Percentiles rank a stretch among this genome's conserved stretches.
Conservation (phyloP, 2,797 vertebrate genomes). For the Helicolenus hilgendorfi region DNA sequence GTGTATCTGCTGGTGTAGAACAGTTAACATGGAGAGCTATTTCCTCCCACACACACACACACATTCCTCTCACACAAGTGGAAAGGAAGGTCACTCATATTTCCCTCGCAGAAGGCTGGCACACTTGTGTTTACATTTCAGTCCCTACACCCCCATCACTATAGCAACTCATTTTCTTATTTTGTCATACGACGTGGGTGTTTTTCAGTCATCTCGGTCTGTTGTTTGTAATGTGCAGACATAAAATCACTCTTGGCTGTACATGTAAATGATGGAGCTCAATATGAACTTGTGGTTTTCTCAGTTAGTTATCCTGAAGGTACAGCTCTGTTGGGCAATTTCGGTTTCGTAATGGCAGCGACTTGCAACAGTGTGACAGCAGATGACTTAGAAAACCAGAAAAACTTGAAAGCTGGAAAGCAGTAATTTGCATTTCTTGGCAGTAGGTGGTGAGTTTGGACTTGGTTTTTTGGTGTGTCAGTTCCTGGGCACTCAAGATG, state of each 20-base stretch:
- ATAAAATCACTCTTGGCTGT: conserved; percentile 47
- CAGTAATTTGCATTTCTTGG: conserved; percentile 20
- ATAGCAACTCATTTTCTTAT: conserved; percentile 80
- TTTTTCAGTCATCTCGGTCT: conserved; percentile 39
- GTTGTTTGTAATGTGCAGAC: conserved; percentile 59
- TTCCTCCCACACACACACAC: conserved; percentile 46
- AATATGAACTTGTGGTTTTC: conserved; percentile 3
- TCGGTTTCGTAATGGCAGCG: not conserved
- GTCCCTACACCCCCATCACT: conserved; percentile 70
- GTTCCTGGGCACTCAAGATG: conserved; percentile 7
- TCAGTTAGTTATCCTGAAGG: not conserved
- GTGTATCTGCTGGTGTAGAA: conserved; percentile 47
- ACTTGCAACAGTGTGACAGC: not conserved
- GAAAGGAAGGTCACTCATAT: conserved; percentile 83
- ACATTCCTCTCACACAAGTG: conserved; percentile 56
- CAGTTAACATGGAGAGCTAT: conserved; percentile 53
- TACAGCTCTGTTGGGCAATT: not conserved
- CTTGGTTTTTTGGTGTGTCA: conserved; percentile 16
- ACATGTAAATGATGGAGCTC: conserved; percentile 26
- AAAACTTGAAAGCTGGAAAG: not conserved
- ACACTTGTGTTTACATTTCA: conserved; percentile 82
- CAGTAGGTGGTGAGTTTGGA: not conserved
- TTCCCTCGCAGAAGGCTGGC: conserved; percentile 77
- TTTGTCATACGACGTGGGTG: conserved; percentile 59
- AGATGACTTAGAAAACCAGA: not conserved